phyloP scores from a whole-genome alignment of 2,113 vertebrate genomes.

The Tachysurus vachellii region DNA sequence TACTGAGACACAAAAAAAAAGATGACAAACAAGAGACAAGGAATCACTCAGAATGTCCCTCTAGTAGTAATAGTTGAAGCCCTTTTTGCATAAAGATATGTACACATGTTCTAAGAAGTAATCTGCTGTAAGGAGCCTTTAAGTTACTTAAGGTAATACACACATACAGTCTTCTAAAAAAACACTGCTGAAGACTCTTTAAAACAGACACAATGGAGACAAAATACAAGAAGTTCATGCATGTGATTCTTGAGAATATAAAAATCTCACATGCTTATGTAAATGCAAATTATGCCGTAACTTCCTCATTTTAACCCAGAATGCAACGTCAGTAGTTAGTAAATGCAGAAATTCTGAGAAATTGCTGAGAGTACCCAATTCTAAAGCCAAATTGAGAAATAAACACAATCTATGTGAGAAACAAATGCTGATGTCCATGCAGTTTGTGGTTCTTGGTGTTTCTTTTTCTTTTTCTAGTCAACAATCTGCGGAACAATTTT shows the following conservation, averaged over 20 bases:
- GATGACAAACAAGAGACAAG: too few relatives aligned
- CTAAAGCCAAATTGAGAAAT: constrained; percentile 10
- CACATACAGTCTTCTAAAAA: not conserved
- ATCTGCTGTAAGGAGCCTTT: not conserved
- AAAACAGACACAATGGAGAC: not conserved
- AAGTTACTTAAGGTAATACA: not conserved
- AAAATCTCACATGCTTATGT: not conserved
- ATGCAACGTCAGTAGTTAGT: not conserved
- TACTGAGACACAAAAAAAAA: too few relatives aligned
- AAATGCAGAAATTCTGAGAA: not conserved
- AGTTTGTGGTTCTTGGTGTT: constrained; percentile 8
- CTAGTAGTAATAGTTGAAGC: too few relatives aligned
- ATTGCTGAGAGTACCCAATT: not conserved
- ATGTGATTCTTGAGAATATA: not conserved
- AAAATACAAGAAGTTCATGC: not conserved
- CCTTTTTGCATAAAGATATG: not conserved
- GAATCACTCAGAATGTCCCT: too few relatives aligned
- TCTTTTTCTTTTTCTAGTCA: constrained; percentile 26
- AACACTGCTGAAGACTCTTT: not conserved
- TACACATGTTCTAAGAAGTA: not conserved
- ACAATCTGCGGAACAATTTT: not conserved
- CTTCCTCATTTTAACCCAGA: constrained; percentile 1
- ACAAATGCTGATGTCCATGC: not conserved
- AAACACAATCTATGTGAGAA: not conserved
- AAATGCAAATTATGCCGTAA: not conserved